phyloP scores from a whole-genome alignment of 2,113 vertebrate species.

The Synchiropus splendidus region DNA sequence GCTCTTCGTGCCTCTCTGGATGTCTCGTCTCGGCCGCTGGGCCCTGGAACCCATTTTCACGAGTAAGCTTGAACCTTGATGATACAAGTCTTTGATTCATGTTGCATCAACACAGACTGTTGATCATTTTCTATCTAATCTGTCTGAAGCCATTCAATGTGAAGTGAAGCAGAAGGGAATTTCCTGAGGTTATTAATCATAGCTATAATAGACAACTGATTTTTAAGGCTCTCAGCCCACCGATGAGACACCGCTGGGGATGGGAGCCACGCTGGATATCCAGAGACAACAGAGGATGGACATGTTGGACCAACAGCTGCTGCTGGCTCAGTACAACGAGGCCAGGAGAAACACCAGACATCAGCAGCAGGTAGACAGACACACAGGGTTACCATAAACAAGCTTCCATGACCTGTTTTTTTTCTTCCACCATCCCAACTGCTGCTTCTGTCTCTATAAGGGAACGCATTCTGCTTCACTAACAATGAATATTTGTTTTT shows the following conservation, averaged over 20 bases:
- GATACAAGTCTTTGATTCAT: background rate
- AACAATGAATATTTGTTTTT: too few species aligned
- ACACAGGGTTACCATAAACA: too few species aligned
- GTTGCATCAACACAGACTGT: background rate
- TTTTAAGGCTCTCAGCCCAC: slow-evolving; percentile 67
- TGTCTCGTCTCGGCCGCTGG: slow-evolving; percentile 72
- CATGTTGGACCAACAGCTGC: slow-evolving; percentile 84
- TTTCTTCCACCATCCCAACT: too few species aligned
- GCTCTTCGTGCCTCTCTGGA: slow-evolving; percentile 74
- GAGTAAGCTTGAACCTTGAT: slow-evolving; percentile 43
- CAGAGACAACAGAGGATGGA: slow-evolving; percentile 94
- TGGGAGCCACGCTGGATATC: slow-evolving; percentile 94
- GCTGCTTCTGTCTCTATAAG: too few species aligned
- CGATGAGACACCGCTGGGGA: slow-evolving; percentile 77
- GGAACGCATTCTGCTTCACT: too few species aligned
- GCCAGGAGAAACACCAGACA: slow-evolving; percentile 68
- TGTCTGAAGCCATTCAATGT: too few species aligned
- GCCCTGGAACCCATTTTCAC: slow-evolving; percentile 82
- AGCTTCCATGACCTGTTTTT: too few species aligned
- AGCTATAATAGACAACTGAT: too few species aligned
- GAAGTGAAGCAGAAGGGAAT: too few species aligned
- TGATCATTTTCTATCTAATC: background rate
- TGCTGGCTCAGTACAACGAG: slow-evolving; percentile 84
- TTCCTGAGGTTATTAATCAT: background rate
- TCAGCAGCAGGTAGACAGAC: slow-evolving; percentile 62